Base-by-base conservation (phyloP, 2,888 invertebrate genomes). In the Drosophila prostipennis region DNA sequence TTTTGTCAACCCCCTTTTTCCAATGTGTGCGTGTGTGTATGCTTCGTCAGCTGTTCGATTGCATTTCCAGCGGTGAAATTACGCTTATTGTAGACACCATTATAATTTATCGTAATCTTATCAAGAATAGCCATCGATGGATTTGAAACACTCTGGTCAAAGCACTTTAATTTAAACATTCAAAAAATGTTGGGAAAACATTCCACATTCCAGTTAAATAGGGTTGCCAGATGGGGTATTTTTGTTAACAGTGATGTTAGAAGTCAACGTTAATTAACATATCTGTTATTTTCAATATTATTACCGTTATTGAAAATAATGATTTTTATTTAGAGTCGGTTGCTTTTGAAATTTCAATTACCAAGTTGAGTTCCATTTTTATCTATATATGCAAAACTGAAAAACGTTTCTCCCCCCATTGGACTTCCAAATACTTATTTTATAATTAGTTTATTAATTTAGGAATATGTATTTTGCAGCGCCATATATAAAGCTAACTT, bases 1-100 rank as follows among this genome's bases (percentile, higher is more conserved):
- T 4, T 36, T 40, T n/a, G 13, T 37, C 51, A 60, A 53, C 65
- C 65, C 61, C 46, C 11, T 4, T 52, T 45, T 49, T 23, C 6
- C 2, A 10, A 34, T 26, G 8, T n/a, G 11, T 16, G 26, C 16
- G 26, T 58, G 29, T 40, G 57, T 32, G 32, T 19, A 40, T n/a
- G 19, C 6, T 6, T 32, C 2, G 16, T 45, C 64, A 64, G 64
- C 61, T 64, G 60, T 23, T 64, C 1, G 43, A 16, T 11, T 34
- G 10, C 26, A 2, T 8, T 37, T 11, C 0, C 13, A 19, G 4
- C 5, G 16, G 10, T n/a, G 13, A 56, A 48, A 26, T 4, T 37
- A 14, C 1, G 2, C 11, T 19, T 45, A 1, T 7, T 10, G 26
- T 5, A 2, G 6, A 3, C 11, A 29, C 7, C 6, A 4, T 5